A percentile compares a stretch with the other conserved stretches of the same genome.
These are phyloP conservation scores for Neolamprologus falcicula DNA, from an alignment of 2,113 vertebrate genomes.

Conservation along the genomic window DNA sequence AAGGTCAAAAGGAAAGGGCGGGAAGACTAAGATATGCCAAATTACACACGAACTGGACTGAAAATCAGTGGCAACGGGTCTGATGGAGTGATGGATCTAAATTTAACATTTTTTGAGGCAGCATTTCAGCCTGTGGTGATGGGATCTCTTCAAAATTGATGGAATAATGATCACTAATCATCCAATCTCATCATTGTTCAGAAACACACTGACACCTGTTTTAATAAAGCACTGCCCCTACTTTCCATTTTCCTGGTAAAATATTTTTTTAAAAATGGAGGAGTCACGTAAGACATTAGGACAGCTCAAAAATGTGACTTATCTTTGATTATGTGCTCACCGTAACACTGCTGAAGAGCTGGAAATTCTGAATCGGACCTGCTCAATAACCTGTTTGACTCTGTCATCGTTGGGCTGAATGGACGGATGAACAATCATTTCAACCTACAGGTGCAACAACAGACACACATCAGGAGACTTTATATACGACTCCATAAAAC, in stretches of 20 bases:
- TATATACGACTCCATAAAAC: not conserved
- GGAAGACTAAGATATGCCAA: not conserved
- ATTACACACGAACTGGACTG: not conserved
- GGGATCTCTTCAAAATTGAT: not conserved
- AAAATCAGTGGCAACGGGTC: not conserved
- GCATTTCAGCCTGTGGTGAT: not conserved
- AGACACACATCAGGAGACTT: not conserved
- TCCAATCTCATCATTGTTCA: not conserved
- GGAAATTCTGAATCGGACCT: constrained; percentile 91
- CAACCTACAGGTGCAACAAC: constrained; percentile 68
- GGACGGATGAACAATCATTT: constrained; percentile 90
- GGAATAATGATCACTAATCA: not conserved
- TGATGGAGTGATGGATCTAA: not conserved
- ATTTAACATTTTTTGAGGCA: not conserved
- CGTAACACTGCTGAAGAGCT: constrained; percentile 78
- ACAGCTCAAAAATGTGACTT: not conserved
- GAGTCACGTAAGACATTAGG: not conserved
- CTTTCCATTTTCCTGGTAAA: not conserved
- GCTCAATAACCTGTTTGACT: constrained; percentile 84
- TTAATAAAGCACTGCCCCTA: not conserved
- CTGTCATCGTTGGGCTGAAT: constrained; percentile 81
- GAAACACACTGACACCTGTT: not conserved
- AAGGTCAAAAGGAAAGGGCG: not conserved
- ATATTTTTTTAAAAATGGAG: not conserved
- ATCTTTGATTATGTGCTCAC: constrained; percentile 60